Percentiles rank a stretch among this genome's conserved stretches.
phyloP scores from a whole-genome alignment of 2,888 invertebrate species.

The Sminthurides aquaticus region DNA sequence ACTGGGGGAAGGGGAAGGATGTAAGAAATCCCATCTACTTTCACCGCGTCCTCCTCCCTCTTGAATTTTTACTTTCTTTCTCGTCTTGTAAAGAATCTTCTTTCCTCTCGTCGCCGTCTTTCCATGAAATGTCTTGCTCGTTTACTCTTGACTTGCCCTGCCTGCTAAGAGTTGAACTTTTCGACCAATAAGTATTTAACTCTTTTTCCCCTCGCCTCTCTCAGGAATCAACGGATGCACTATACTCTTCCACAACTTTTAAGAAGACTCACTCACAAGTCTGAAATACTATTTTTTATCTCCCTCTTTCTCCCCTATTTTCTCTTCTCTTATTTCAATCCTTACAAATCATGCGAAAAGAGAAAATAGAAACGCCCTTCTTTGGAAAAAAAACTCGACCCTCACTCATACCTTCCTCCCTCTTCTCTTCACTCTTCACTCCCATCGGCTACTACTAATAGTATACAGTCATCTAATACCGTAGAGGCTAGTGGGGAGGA shows the following conservation, averaged over 20 bases:
- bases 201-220: slow-evolving; percentile 12
- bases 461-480: not conserved
- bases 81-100: slow-evolving; percentile 11
- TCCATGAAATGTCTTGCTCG: slow-evolving; percentile 14
- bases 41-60: slow-evolving; percentile 19
- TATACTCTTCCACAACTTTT: not conserved
- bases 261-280: no score
- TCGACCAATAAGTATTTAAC: slow-evolving; percentile 19
- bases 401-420: not conserved
- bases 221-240: not conserved
- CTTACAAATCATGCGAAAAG: not conserved
- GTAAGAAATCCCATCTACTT: slow-evolving; percentile 24
- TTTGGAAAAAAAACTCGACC: not conserved
- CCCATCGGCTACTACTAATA: not conserved
- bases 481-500: not conserved
- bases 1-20: no score
- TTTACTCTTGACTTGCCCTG: slow-evolving; percentile 24
- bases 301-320: not conserved
- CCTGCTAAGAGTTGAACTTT: slow-evolving; percentile 19
- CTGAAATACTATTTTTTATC: not conserved
- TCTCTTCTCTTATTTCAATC: not conserved
- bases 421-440: not conserved
- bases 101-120: slow-evolving; percentile 10
- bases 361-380: not conserved
- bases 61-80: slow-evolving; percentile 12